These are phyloP conservation scores for Lagenorhynchus albirostris DNA, from an alignment of 2,113 vertebrate genomes.

Conservation along the genomic window DNA sequence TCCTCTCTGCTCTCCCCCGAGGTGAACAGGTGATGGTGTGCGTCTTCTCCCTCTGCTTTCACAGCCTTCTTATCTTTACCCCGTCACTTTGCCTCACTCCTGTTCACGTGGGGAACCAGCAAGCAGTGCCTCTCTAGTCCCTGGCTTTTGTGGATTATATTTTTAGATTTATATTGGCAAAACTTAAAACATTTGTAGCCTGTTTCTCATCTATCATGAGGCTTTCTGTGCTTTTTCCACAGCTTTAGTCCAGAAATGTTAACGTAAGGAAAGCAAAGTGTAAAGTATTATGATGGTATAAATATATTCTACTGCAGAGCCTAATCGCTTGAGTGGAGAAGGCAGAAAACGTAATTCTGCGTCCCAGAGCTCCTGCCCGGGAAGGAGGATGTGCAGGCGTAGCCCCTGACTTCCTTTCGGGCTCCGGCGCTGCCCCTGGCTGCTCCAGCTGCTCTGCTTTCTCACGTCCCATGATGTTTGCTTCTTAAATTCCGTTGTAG, in stretches of 20 bases:
- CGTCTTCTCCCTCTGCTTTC: background rate
- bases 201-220: background rate
- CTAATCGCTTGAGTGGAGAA: background rate
- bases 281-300: background rate
- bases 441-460: background rate
- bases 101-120: background rate
- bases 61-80: background rate
- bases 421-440: background rate
- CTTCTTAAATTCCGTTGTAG: background rate
- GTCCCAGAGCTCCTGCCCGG: background rate
- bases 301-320: background rate
- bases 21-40: rapidly evolving
- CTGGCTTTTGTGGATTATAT: background rate
- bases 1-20: rapidly evolving
- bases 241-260: background rate
- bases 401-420: background rate
- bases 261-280: background rate
- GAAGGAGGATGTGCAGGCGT: background rate
- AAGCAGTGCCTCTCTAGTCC: background rate
- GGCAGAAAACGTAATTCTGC: background rate
- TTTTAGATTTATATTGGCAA: background rate
- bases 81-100: background rate
- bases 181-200: background rate
- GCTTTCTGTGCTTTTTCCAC: background rate
- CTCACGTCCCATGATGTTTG: background rate